Base-by-base conservation (phyloP, 2,888 invertebrate species). In the Corythucha ciliata region DNA sequence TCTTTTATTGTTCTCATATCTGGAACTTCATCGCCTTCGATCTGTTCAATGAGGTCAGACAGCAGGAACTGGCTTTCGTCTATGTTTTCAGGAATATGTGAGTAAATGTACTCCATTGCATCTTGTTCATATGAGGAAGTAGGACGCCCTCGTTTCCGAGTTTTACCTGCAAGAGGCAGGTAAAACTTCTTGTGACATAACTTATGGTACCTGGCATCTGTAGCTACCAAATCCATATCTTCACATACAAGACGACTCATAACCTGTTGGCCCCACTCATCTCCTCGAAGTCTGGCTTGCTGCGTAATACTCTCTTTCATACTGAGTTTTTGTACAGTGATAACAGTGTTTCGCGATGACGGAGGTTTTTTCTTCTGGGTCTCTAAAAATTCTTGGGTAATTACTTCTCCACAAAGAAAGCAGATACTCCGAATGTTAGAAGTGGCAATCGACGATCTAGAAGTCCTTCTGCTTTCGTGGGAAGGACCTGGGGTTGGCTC, bases 161-260 rank as follows among this genome's bases (percentile, higher is more conserved):
- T n/a, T n/a, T n/a, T n/a, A n/a, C n/a, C n/a, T n/a, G n/a, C n/a
- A n/a, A n/a, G n/a, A n/a, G n/a, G n/a, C n/a, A n/a, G n/a, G n/a
- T n/a, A 14, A 10, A 34, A 6, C 4, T 4, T 34, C 10, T 18
- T 4, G 10, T 6, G 34, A 10, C 34, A 34, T 6, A 6, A 10
- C 34, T 34, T 34, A 10, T 34, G 34, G 10, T 34, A 34, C 18
- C 10, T 34, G 34, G 34, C 34, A 10, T 34, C 34, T 34, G 34
- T 18, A 6, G 34, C 34, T 6, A 34, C 34, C 34, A 34, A 34
- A 18, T 34, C 34, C 34, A 34, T 34, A 10, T 34, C 34, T 5
- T 34, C 34, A 34, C 16, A 6, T 4, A 4, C 18, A 4, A 34
- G 34, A 5, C 34, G 34, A 34, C 5, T 10, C 5, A 6, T 10